A percentile compares a stretch with the other conserved stretches of the same genome.
Evolutionary conservation across 2,797 vertebrate genomes (phyloP).

Genomic region (Scolopax bukidnonensis): DNA sequence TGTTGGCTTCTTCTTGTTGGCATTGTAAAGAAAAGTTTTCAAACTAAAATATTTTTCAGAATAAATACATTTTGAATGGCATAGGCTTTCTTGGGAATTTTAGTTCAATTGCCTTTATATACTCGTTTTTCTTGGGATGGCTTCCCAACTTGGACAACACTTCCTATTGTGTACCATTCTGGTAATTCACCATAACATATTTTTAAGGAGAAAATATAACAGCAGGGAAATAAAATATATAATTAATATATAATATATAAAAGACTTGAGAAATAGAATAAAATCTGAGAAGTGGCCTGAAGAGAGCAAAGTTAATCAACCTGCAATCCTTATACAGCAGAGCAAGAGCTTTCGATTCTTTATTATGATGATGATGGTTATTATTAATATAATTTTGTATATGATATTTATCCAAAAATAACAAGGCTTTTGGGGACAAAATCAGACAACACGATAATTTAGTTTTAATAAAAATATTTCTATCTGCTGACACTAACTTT

Average conservation of each 20-base stretch:
- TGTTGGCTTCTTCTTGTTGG: neutral
- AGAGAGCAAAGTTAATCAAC: conserved; percentile 12
- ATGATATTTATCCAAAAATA: neutral
- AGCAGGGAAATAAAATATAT: neutral
- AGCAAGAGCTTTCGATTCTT: neutral
- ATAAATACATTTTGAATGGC: neutral
- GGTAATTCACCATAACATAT: neutral
- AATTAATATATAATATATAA: too few species aligned
- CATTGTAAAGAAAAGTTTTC: neutral
- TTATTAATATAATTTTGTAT: neutral
- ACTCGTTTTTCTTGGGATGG: accelerated
- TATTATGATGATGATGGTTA: neutral
- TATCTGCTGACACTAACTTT: neutral
- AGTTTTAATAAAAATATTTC: neutral
- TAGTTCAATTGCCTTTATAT: neutral
- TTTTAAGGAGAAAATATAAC: neutral
- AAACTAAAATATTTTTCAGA: neutral
- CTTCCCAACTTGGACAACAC: neutral
- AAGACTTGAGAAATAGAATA: neutral
- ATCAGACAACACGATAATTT: neutral
- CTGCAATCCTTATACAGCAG: neutral
- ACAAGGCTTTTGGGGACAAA: neutral
- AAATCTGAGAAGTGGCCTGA: neutral
- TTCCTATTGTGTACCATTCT: neutral
- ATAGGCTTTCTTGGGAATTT: neutral